Percentiles rank a stretch among this genome's conserved stretches.
Evolutionary conservation across 2,888 invertebrate genomes (phyloP).

Genomic region (Ectropis crepuscularia): DNA sequence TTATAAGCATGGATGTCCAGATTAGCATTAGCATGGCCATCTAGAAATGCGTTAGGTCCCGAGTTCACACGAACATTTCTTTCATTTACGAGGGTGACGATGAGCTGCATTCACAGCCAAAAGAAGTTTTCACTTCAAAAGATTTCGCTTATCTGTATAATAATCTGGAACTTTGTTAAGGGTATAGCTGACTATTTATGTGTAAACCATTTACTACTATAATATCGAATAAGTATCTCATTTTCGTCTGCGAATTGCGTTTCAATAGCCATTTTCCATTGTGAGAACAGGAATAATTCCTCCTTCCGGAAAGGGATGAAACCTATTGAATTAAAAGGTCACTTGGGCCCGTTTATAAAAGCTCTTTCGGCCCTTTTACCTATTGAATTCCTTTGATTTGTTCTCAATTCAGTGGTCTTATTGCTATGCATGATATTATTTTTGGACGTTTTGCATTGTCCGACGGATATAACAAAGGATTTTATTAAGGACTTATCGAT

Average conservation of each 20-base stretch:
- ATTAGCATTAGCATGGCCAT: no score
- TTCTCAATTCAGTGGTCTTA: conserved; percentile 8
- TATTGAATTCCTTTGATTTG: conserved; percentile 9
- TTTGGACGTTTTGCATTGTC: conserved; percentile 8
- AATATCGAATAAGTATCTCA: not conserved
- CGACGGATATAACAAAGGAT: conserved; percentile 6
- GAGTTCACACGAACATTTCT: no score
- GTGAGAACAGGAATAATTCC: conserved; percentile 16
- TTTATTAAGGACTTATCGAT: not conserved
- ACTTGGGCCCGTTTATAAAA: conserved; percentile 19
- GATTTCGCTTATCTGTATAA: no score
- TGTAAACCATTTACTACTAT: not conserved
- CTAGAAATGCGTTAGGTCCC: no score
- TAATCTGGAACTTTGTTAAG: no score
- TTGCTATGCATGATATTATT: conserved; percentile 8
- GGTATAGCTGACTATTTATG: no score
- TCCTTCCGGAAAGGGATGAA: conserved; percentile 11
- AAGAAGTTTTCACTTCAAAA: no score
- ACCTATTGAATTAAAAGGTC: conserved; percentile 20
- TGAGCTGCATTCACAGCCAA: no score
- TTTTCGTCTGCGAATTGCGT: conserved; percentile 9
- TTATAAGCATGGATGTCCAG: no score
- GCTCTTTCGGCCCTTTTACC: conserved; percentile 11
- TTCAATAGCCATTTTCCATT: conserved; percentile 14
- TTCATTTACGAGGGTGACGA: no score